Percentiles rank a stretch among this genome's conserved stretches.
Conservation (phyloP, 2,113 vertebrate species). For the Mesitornis unicolor region DNA sequence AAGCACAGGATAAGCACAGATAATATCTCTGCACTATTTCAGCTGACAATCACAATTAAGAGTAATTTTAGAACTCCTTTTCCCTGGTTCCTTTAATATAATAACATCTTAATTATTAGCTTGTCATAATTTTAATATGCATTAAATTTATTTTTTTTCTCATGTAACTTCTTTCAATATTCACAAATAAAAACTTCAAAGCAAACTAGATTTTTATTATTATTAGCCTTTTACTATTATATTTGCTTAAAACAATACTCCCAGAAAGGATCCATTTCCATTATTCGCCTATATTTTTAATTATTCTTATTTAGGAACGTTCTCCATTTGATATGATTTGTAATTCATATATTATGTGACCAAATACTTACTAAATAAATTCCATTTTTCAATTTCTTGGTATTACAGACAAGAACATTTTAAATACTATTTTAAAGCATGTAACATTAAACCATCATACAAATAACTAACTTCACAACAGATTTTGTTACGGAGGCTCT, state of each 20-base stretch:
- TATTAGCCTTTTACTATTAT: background rate
- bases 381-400: background rate
- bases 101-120: background rate
- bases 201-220: background rate
- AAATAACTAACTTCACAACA: background rate
- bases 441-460: background rate
- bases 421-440: background rate
- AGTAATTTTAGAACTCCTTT: constrained; percentile 28
- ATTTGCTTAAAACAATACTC: background rate
- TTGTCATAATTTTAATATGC: background rate
- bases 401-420: background rate
- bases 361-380: background rate
- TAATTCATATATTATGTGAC: background rate
- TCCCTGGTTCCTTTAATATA: background rate
- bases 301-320: background rate
- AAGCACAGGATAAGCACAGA: background rate
- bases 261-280: background rate
- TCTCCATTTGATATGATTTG: background rate
- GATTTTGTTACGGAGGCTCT: background rate
- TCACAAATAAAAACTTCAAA: background rate
- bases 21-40: background rate
- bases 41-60: constrained; percentile 12
- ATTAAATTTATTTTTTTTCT: background rate
- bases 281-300: background rate
- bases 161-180: background rate